These are phyloP conservation scores for Leptogaster cylindrica DNA, from an alignment of 2,888 invertebrate species.

Conservation along the genomic window DNA sequence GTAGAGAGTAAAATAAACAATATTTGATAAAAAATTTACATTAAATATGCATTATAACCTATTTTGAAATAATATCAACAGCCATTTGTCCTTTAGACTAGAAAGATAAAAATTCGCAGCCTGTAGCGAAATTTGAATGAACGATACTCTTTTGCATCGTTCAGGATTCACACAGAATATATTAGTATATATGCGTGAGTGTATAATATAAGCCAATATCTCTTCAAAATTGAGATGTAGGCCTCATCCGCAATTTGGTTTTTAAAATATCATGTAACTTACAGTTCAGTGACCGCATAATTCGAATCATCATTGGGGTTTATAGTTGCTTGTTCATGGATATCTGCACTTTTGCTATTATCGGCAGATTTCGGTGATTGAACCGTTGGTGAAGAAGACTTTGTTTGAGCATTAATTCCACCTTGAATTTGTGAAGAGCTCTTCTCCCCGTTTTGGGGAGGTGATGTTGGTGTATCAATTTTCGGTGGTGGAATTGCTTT, in stretches of 20 bases:
- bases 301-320: constrained; percentile 61
- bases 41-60: constrained; percentile 26
- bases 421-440: constrained; percentile 43
- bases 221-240: neutral
- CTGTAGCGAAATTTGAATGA: constrained; percentile 36
- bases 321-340: constrained; percentile 49
- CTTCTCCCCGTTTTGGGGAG: constrained; percentile 51
- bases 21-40: constrained; percentile 30
- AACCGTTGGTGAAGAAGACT: constrained; percentile 39
- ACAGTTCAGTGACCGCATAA: constrained; percentile 62
- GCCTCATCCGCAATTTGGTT: constrained; percentile 8
- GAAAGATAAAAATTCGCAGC: constrained; percentile 37
- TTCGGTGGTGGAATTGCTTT: constrained; percentile 62
- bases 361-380: constrained; percentile 20
- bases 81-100: constrained; percentile 32
- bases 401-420: constrained; percentile 42
- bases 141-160: neutral
- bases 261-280: constrained; percentile 47
- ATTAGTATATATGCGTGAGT: too few relatives aligned
- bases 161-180: neutral
- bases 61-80: constrained; percentile 30
- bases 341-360: constrained; percentile 17
- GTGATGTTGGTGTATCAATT: constrained; percentile 58
- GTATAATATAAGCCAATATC: too few relatives aligned
- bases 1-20: neutral